Evolutionary conservation across 2,888 invertebrate species (phyloP), one percentile per base, ranked within the genome.

Genomic region (Ophioninae sp.): DNA sequence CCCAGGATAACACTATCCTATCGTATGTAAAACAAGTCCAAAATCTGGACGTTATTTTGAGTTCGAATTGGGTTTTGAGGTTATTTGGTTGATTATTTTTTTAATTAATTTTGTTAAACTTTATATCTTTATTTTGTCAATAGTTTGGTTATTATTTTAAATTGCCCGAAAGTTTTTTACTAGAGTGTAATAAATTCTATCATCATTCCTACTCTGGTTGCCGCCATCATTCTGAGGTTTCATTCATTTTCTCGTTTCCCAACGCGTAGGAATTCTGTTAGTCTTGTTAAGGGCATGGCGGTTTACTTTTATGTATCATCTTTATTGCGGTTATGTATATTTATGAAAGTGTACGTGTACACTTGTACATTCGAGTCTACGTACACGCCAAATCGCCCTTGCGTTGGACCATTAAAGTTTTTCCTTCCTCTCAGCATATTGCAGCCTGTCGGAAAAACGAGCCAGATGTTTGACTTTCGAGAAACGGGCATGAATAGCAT

Each of bases 221-320:
- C 74, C 51, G 2, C 56, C 64, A 64, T 23, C 67, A 39, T 78
- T 72, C 78, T 82, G 78, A 64, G 73, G 68, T 82, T 71, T 74
- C 65, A 71, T 76, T 30, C 73, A 20, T 59, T 72, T 81, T 22
- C 64, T 76, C 59, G 41, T 76, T 59, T 64, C 59, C 56, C 20
- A 41, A 20, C 30, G 1, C 41, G 56, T 22, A 41, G 23, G 74
- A 61, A 68, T 30, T 51, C 63, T 67, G 67, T 9, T 41, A 64
- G 74, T 82, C 56, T 69, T 69, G 78, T 82, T 82, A 79, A 72
- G 72, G 76, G 76, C 39, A 65, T 76, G 71, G 65, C 67, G n/a
- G 56, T 74, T 64, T 41, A 69, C 75, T 69, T 69, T 51, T 65
- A 58, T 73, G 61, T 78, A 58, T 23, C 51, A 56, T 13, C 30